A percentile compares a stretch with the other conserved stretches of the same genome.
phyloP scores from a whole-genome alignment of 2,797 vertebrate genomes.

The Pseudochaenichthys georgianus region DNA sequence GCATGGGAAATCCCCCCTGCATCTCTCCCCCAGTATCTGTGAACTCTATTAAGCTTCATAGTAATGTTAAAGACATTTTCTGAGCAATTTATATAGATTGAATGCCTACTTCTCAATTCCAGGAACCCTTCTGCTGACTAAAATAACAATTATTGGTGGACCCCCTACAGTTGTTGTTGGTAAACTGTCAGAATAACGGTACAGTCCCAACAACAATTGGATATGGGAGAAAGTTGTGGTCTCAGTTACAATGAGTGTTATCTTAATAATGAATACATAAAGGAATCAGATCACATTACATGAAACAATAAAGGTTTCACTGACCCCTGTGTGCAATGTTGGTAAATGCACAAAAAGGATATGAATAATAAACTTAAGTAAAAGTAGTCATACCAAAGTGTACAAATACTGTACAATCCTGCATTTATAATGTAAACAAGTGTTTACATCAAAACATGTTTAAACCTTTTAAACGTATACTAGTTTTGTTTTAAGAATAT shows the following conservation, averaged over 20 bases:
- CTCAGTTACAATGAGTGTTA: conserved; percentile 53
- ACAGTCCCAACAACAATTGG: conserved; percentile 54
- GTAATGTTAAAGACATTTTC: conserved; percentile 35
- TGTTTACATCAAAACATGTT: no score
- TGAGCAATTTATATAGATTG: conserved; percentile 68
- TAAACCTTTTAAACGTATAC: not conserved
- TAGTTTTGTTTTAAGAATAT: not conserved
- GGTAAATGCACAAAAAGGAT: conserved; percentile 1
- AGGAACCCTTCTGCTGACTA: conserved; percentile 72
- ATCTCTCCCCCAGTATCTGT: conserved; percentile 54
- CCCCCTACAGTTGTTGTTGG: conserved; percentile 54
- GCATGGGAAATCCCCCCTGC: conserved; percentile 56
- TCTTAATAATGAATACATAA: conserved; percentile 33
- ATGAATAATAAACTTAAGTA: not conserved
- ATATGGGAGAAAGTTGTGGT: conserved; percentile 52
- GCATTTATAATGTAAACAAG: no score
- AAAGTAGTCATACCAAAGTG: not conserved
- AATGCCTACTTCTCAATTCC: conserved; percentile 57
- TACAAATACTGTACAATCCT: no score
- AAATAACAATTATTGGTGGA: conserved; percentile 58
- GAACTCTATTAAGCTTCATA: conserved; percentile 30
- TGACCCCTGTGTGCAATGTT: not conserved
- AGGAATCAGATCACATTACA: conserved; percentile 14
- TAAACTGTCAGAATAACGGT: conserved; percentile 46
- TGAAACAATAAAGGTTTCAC: not conserved